These are phyloP conservation scores for Eupithecia inturbata DNA, from an alignment of 2,888 invertebrate species.

Conservation along the genomic window DNA sequence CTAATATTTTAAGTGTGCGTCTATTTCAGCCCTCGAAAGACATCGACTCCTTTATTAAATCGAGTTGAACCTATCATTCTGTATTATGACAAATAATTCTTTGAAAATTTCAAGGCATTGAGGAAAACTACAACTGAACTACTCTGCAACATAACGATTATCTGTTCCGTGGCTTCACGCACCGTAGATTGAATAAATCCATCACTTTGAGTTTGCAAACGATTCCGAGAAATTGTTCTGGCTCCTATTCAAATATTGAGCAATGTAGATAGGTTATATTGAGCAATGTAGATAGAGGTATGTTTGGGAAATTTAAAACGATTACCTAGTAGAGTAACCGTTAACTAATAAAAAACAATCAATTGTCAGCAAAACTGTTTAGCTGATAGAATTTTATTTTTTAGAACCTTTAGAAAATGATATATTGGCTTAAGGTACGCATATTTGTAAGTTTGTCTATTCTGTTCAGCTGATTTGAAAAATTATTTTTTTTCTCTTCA, in stretches of 20 bases:
- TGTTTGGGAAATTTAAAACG: background rate
- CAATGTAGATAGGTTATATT: constrained; percentile 26
- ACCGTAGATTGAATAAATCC: constrained; percentile 32
- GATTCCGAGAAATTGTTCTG: constrained; percentile 31
- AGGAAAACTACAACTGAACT: constrained; percentile 9
- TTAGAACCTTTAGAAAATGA: too few relatives aligned
- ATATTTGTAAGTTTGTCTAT: too few relatives aligned
- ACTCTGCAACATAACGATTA: background rate
- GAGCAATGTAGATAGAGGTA: constrained; percentile 18
- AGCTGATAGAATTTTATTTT: too few relatives aligned
- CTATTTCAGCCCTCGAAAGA: background rate
- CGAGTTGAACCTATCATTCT: background rate
- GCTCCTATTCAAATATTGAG: constrained; percentile 36
- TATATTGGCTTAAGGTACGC: too few relatives aligned
- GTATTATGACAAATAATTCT: background rate
- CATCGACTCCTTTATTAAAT: background rate
- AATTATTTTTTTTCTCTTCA: too few relatives aligned
- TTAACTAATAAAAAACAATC: background rate
- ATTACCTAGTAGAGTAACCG: background rate
- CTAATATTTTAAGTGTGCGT: background rate
- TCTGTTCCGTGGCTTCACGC: constrained; percentile 23
- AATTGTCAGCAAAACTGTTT: background rate
- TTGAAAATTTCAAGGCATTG: background rate
- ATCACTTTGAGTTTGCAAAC: constrained; percentile 24
- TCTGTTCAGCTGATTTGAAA: too few relatives aligned